These are phyloP conservation scores for Nibea albiflora DNA, from an alignment of 2,113 vertebrate species.

Conservation along the genomic window DNA sequence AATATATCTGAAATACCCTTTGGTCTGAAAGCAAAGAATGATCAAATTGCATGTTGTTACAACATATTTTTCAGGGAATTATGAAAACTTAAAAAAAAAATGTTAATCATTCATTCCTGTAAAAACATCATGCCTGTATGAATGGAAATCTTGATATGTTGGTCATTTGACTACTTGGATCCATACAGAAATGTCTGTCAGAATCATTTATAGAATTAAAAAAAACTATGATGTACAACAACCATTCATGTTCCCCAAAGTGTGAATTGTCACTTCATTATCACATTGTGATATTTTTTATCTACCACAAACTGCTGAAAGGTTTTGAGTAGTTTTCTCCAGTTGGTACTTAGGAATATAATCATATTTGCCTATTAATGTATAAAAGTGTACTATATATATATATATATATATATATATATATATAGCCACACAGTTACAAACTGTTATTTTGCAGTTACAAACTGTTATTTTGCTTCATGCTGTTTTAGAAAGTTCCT, in stretches of 20 bases:
- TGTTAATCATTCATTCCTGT: neutral
- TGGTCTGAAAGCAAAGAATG: conserved; percentile 78
- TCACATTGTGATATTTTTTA: neutral
- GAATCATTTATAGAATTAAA: too few species aligned
- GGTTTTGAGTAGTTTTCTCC: too few species aligned
- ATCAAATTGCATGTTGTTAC: neutral
- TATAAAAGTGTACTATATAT: too few species aligned
- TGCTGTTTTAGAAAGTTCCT: neutral
- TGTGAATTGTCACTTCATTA: neutral
- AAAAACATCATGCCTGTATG: neutral
- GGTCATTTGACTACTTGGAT: neutral
- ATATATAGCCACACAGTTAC: too few species aligned
- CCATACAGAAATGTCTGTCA: neutral
- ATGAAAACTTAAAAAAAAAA: neutral
- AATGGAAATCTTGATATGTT: neutral
- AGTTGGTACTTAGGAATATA: too few species aligned
- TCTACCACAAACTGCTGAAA: too few species aligned
- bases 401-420: too few species aligned
- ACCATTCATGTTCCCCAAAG: too few species aligned
- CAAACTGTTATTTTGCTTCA: neutral
- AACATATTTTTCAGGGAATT: neutral
- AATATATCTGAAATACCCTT: conserved; percentile 84
- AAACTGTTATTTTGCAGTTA: neutral
- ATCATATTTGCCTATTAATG: too few species aligned
- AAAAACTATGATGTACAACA: too few species aligned